These are phyloP conservation scores for Metaphire vulgaris DNA, from an alignment of 1,140 invertebrate genomes.

Conservation along the genomic window DNA sequence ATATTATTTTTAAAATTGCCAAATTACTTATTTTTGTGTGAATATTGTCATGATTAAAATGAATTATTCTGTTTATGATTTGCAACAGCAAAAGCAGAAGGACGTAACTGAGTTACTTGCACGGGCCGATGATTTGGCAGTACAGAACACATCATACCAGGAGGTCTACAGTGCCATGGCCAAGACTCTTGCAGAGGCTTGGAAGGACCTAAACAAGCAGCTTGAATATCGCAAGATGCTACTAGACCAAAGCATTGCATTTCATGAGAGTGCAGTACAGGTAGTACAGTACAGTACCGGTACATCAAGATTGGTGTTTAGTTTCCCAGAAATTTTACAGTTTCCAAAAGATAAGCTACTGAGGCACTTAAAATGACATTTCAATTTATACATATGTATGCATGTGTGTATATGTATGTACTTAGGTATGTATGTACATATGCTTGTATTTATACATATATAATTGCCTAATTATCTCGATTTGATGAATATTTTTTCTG, in stretches of 20 bases:
- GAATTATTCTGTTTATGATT: no score
- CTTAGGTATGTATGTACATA: neutral
- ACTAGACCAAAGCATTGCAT: slow-evolving; percentile 60
- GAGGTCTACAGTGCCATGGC: slow-evolving; percentile 82
- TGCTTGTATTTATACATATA: neutral
- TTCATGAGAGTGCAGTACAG: slow-evolving; percentile 50
- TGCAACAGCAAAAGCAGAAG: slow-evolving; percentile 73
- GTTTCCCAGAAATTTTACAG: neutral
- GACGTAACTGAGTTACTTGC: slow-evolving; percentile 80
- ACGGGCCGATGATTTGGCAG: slow-evolving; percentile 75
- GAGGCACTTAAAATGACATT: no score
- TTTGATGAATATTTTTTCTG: slow-evolving; percentile 25
- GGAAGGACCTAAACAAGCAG: slow-evolving; percentile 76
- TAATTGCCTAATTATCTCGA: no score
- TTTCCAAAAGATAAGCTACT: no score
- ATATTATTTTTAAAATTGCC: no score
- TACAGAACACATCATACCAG: slow-evolving; percentile 59
- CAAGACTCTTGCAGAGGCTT: slow-evolving; percentile 74
- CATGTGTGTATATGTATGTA: neutral
- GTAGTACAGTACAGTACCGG: slow-evolving; percentile 33
- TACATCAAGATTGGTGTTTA: neutral
- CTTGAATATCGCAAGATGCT: slow-evolving; percentile 70
- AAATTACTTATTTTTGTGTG: no score
- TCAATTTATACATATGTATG: neutral
- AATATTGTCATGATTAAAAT: no score